Percentiles rank a stretch among this genome's conserved stretches.
Conservation (phyloP, 2,113 vertebrate genomes). For the Cromileptes altivelis region DNA sequence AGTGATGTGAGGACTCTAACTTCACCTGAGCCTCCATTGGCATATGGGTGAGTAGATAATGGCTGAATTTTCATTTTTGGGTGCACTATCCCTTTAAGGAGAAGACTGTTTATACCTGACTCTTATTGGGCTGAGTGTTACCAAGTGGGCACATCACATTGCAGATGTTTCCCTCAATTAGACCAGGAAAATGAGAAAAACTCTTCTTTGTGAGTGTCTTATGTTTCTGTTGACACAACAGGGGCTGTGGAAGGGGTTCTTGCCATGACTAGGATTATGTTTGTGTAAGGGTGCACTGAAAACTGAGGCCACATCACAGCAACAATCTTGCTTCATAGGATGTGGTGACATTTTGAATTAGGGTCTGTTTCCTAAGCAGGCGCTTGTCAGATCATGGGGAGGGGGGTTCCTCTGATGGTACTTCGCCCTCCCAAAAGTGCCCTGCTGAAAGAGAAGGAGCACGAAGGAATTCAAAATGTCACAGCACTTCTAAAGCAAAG, state of each 20-base stretch:
- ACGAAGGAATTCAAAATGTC: conserved; percentile 46
- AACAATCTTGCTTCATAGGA: conserved; percentile 1
- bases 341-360: conserved; percentile 48
- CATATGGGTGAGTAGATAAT: too few relatives aligned
- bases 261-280: not conserved
- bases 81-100: too few relatives aligned
- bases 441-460: conserved; percentile 19
- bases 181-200: not conserved
- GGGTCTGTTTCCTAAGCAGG: conserved; percentile 23
- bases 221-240: not conserved
- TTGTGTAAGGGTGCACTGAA: not conserved
- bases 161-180: not conserved
- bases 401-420: conserved; percentile 18
- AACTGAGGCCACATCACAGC: not conserved
- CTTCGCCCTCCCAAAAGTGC: conserved; percentile 17
- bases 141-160: not conserved
- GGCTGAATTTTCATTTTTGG: too few relatives aligned
- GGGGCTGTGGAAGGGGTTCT: not conserved
- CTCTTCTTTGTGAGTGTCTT: not conserved
- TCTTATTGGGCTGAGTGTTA: not conserved
- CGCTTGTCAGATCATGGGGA: conserved; percentile 4
- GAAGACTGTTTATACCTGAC: too few relatives aligned
- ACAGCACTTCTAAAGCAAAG: conserved; percentile 18
- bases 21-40: too few relatives aligned
- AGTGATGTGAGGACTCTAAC: too few relatives aligned